Evolutionary conservation across 2,888 invertebrate species (phyloP).

Genomic region (Octonoba sinensis): DNA sequence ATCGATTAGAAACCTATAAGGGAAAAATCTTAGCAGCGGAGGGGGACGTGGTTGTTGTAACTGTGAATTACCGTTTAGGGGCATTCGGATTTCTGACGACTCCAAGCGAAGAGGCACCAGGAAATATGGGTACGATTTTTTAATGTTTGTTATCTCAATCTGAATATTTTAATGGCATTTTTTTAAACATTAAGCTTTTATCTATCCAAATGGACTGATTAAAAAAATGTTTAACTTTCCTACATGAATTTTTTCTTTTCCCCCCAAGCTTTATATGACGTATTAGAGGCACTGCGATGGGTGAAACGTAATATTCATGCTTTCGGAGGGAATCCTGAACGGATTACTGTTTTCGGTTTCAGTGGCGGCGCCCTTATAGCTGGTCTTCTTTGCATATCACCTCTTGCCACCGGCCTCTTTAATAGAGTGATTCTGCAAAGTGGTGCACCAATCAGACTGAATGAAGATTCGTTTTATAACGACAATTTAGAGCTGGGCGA

Average conservation of each 20-base stretch:
- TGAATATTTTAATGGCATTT: no score
- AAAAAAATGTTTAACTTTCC: no score
- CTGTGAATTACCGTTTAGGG: slow-evolving; percentile 44
- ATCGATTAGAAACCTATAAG: background rate
- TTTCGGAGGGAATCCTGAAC: slow-evolving; percentile 17
- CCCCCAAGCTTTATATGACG: slow-evolving; percentile 18
- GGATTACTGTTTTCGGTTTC: slow-evolving; percentile 15
- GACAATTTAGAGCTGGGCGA: slow-evolving; percentile 8
- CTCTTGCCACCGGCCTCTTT: slow-evolving; percentile 21
- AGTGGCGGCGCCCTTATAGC: slow-evolving; percentile 6
- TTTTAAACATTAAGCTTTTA: no score
- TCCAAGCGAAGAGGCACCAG: slow-evolving; percentile 31
- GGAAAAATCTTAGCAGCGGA: slow-evolving; percentile 13
- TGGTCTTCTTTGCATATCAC: slow-evolving; percentile 19
- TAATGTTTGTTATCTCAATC: no score
- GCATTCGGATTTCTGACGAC: slow-evolving; percentile 35
- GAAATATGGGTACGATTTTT: slow-evolving; percentile 30
- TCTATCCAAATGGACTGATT: no score
- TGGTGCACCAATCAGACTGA: slow-evolving; percentile 3
- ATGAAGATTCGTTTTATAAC: no score
- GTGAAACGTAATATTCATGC: slow-evolving; percentile 10
- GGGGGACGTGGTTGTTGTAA: slow-evolving; percentile 48
- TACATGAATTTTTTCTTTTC: no score
- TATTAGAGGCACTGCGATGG: slow-evolving; percentile 19
- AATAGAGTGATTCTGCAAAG: slow-evolving; percentile 31